Percentiles rank a stretch among this genome's conserved stretches.
These are phyloP conservation scores for Sebastes vulpes DNA, from an alignment of 2,797 vertebrate genomes.

Conservation along the genomic window DNA sequence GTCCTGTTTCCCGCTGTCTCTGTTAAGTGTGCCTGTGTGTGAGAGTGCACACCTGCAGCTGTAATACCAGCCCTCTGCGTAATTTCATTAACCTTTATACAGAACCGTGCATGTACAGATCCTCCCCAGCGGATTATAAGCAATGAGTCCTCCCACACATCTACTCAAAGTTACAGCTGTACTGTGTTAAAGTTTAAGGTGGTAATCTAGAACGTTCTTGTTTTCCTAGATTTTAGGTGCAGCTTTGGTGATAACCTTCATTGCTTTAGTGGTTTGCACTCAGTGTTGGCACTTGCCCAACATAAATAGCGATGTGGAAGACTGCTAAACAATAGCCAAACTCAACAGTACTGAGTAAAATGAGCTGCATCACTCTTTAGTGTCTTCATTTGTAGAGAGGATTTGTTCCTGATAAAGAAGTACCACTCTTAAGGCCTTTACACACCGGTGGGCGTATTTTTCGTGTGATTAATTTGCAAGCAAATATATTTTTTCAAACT, in stretches of 20 bases:
- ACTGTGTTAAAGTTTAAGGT: conserved; percentile 31
- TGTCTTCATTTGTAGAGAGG: background rate
- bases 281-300: background rate
- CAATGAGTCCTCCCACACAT: conserved; percentile 65
- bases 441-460: too few species aligned
- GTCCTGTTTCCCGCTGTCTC: conserved; percentile 14
- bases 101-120: conserved; percentile 64
- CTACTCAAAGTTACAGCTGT: conserved; percentile 55
- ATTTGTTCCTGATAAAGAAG: background rate
- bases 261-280: conserved; percentile 17
- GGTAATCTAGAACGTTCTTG: conserved; percentile 16
- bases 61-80: conserved; percentile 57
- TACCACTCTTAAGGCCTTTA: background rate
- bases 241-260: conserved; percentile 5
- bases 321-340: background rate
- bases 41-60: conserved; percentile 55
- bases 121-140: conserved; percentile 65
- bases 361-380: background rate
- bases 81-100: conserved; percentile 81
- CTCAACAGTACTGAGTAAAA: background rate
- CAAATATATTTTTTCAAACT: too few species aligned
- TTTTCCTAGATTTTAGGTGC: background rate
- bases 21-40: conserved; percentile 20
- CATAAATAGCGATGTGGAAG: background rate
- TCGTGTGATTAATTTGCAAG: accelerated